Conservation (phyloP, 2,113 vertebrate genomes). For the Tiliqua scincoides region DNA sequence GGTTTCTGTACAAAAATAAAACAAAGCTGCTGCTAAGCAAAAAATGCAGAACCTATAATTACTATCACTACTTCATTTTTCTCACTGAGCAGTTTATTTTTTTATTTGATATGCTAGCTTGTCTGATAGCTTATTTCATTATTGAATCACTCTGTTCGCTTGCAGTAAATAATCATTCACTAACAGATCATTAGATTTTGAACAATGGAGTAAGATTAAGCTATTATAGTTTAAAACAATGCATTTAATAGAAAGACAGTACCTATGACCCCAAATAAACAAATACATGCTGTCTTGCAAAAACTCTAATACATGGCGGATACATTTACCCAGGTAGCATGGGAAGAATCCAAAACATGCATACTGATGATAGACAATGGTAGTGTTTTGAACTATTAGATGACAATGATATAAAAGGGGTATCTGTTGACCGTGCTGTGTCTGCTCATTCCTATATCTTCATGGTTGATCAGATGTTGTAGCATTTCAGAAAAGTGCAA, state of each 20-base stretch:
- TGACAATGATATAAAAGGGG: not conserved
- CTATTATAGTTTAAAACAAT: slow-evolving; percentile 6
- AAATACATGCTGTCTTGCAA: not conserved
- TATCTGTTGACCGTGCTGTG: not conserved
- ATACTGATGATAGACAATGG: not conserved
- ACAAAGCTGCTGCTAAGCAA: not conserved
- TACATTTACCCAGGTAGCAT: not conserved
- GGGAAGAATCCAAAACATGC: not conserved
- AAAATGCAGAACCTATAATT: not conserved
- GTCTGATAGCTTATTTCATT: slow-evolving; percentile 11
- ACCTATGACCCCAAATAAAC: slow-evolving; percentile 10
- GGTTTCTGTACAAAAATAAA: not conserved
- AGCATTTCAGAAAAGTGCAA: not conserved
- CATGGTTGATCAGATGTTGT: not conserved
- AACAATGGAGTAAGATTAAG: not conserved
- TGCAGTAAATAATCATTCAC: slow-evolving; percentile 8
- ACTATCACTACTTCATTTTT: not conserved
- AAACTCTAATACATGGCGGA: not conserved
- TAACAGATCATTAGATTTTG: not conserved
- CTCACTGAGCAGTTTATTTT: slow-evolving; percentile 21
- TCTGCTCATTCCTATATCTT: not conserved
- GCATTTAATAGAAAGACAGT: slow-evolving; percentile 1
- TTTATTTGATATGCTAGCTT: slow-evolving; percentile 5
- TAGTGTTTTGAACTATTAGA: not conserved
- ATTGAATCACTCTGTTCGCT: not conserved